Conservation (phyloP, 2,888 invertebrate genomes). For the Emmelina monodactyla region DNA sequence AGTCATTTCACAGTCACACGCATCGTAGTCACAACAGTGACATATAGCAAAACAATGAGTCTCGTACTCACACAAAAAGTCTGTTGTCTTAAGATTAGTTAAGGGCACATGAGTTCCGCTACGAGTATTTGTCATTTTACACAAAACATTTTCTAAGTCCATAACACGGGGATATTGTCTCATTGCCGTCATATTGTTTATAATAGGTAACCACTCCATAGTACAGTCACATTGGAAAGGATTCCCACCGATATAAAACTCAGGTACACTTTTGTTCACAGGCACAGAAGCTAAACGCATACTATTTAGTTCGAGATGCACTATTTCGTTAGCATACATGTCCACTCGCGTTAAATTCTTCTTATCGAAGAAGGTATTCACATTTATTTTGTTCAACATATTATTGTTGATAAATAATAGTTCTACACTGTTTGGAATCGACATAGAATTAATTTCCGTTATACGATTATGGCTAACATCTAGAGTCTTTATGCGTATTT, state of each 20-base stretch:
- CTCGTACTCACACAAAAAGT: slow-evolving; percentile 92
- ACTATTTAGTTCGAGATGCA: slow-evolving; percentile 82
- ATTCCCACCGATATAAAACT: slow-evolving; percentile 91
- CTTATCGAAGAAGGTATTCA: slow-evolving; percentile 88
- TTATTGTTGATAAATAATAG: slow-evolving; percentile 90
- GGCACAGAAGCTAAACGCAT: slow-evolving; percentile 79
- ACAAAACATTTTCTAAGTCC: slow-evolving; percentile 88
- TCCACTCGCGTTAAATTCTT: slow-evolving; percentile 85
- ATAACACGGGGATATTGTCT: slow-evolving; percentile 87
- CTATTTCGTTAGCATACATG: slow-evolving; percentile 87
- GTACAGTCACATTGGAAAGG: slow-evolving; percentile 95
- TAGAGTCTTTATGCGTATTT: slow-evolving; percentile 81
- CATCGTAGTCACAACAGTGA: slow-evolving; percentile 95
- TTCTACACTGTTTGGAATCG: slow-evolving; percentile 89
- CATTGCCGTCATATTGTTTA: slow-evolving; percentile 84
- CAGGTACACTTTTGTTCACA: slow-evolving; percentile 77
- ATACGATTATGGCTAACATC: slow-evolving; percentile 92
- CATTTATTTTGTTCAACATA: slow-evolving; percentile 79
- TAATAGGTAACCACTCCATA: slow-evolving; percentile 93
- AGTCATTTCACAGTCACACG: slow-evolving; percentile 96
- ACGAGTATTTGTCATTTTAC: slow-evolving; percentile 84
- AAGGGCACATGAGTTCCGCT: slow-evolving; percentile 82
- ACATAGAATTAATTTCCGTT: slow-evolving; percentile 80
- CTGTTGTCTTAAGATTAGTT: slow-evolving; percentile 77
- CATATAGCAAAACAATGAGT: slow-evolving; percentile 94